These are phyloP conservation scores for Pycnonotus jocosus DNA, from an alignment of 2,113 vertebrate species.

Conservation along the genomic window DNA sequence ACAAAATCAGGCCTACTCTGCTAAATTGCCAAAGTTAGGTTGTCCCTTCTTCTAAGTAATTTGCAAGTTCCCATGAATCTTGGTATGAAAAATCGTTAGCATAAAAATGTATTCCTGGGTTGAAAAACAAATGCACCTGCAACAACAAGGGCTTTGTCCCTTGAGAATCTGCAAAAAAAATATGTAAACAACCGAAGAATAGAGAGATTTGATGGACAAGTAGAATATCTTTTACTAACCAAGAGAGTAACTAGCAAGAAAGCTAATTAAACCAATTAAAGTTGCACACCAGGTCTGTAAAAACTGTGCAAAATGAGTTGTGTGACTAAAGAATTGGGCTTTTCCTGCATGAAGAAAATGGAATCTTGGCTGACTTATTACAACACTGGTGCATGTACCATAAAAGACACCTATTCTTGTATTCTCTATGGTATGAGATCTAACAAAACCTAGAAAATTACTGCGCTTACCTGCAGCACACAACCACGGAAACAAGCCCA, in stretches of 20 bases:
- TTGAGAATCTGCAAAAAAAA: neutral
- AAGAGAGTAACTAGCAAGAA: neutral
- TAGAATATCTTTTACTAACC: neutral
- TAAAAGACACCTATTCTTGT: neutral
- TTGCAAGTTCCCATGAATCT: neutral
- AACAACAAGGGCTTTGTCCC: neutral
- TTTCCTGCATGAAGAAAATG: neutral
- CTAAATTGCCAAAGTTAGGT: neutral
- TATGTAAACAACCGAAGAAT: neutral
- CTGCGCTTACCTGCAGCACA: neutral
- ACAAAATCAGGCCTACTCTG: neutral
- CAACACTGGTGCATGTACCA: no score
- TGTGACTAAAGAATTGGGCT: neutral
- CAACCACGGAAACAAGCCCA: neutral
- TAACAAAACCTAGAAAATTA: neutral
- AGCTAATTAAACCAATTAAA: neutral
- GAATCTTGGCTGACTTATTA: neutral
- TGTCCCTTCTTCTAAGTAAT: neutral
- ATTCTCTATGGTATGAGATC: neutral
- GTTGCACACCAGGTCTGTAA: neutral
- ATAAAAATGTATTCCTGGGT: neutral
- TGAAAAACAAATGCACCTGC: neutral
- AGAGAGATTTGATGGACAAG: neutral
- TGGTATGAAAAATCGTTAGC: neutral
- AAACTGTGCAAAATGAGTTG: neutral